Percentiles rank a stretch among this genome's conserved stretches.
Conservation (phyloP, 2,888 invertebrate genomes). For the Torymus tubicola region DNA sequence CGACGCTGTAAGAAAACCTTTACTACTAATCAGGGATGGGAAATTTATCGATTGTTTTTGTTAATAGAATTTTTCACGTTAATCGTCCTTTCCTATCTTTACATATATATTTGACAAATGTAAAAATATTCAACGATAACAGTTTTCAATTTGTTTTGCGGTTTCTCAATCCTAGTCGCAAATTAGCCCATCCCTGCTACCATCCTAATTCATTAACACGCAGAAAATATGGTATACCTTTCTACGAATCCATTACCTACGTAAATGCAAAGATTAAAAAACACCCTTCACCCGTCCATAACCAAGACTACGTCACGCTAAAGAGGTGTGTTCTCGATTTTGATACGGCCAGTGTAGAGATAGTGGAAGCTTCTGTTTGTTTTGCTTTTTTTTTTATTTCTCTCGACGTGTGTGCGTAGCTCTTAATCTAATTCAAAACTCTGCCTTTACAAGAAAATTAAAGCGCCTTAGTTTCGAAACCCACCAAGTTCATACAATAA, state of each 20-base stretch:
- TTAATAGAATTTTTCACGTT: not conserved
- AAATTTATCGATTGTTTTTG: slow-evolving; percentile 29
- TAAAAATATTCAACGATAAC: too few species aligned
- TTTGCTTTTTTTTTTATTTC: slow-evolving; percentile 1
- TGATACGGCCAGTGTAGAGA: slow-evolving; percentile 35
- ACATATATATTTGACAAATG: too few species aligned
- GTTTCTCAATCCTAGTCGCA: not conserved
- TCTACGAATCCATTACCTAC: slow-evolving; percentile 61
- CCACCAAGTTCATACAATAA: slow-evolving; percentile 32
- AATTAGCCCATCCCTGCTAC: slow-evolving; percentile 51
- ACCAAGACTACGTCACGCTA: slow-evolving; percentile 49
- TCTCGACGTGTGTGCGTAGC: slow-evolving; percentile 32
- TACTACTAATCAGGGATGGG: slow-evolving; percentile 46
- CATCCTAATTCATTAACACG: slow-evolving; percentile 37
- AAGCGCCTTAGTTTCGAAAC: slow-evolving; percentile 31
- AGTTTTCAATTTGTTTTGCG: not conserved
- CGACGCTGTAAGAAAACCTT: slow-evolving; percentile 27
- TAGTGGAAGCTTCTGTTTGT: slow-evolving; percentile 41
- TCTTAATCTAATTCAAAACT: slow-evolving; percentile 44
- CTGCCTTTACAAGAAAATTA: slow-evolving; percentile 37
- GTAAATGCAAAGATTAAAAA: slow-evolving; percentile 53
- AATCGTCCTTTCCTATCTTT: too few species aligned
- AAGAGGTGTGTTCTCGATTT: slow-evolving; percentile 25
- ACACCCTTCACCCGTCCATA: slow-evolving; percentile 66
- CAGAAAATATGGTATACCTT: slow-evolving; percentile 33